Percentiles rank a stretch among this genome's conserved stretches.
These are phyloP conservation scores for Nycteola revayana DNA, from an alignment of 2,888 invertebrate species.

Conservation along the genomic window DNA sequence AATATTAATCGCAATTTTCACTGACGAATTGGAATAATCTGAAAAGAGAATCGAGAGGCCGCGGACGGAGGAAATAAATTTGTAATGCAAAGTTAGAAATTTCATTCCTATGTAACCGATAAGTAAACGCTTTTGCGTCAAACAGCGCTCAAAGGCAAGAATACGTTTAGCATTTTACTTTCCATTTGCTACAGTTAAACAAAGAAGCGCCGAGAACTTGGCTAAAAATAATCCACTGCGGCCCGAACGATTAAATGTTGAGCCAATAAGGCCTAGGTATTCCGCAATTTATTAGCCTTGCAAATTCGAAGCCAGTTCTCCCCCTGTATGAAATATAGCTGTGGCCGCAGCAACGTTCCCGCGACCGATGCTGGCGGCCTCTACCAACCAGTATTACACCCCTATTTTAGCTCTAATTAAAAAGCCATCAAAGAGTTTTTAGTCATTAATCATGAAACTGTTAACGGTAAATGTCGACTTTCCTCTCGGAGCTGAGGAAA, in stretches of 20 bases:
- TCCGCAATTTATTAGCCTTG: slow-evolving; percentile 81
- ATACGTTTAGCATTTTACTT: slow-evolving; percentile 67
- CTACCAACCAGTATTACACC: slow-evolving; percentile 69
- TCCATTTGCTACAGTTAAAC: slow-evolving; percentile 49
- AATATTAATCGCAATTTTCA: slow-evolving; percentile 79
- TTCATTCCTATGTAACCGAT: slow-evolving; percentile 74
- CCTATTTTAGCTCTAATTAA: slow-evolving; percentile 82
- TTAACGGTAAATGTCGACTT: slow-evolving; percentile 78
- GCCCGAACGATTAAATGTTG: slow-evolving; percentile 63
- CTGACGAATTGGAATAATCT: slow-evolving; percentile 74
- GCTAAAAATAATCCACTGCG: slow-evolving; percentile 68
- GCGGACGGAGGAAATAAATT: slow-evolving; percentile 72
- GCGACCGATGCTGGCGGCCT: slow-evolving; percentile 37
- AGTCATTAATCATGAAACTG: slow-evolving; percentile 83
- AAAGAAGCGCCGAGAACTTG: slow-evolving; percentile 52
- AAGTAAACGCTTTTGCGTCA: slow-evolving; percentile 68
- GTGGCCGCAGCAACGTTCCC: slow-evolving; percentile 68
- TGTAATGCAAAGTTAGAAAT: slow-evolving; percentile 81
- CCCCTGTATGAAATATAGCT: slow-evolving; percentile 77
- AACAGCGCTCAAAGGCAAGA: slow-evolving; percentile 63
- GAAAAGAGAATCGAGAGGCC: slow-evolving; percentile 61
- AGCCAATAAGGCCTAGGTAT: slow-evolving; percentile 80
- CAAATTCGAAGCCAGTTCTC: slow-evolving; percentile 68
- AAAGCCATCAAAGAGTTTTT: slow-evolving; percentile 83
- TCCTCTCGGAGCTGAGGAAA: slow-evolving; percentile 60